Evolutionary conservation across 2,113 vertebrate genomes (phyloP).

Genomic region (Sprattus sprattus): DNA sequence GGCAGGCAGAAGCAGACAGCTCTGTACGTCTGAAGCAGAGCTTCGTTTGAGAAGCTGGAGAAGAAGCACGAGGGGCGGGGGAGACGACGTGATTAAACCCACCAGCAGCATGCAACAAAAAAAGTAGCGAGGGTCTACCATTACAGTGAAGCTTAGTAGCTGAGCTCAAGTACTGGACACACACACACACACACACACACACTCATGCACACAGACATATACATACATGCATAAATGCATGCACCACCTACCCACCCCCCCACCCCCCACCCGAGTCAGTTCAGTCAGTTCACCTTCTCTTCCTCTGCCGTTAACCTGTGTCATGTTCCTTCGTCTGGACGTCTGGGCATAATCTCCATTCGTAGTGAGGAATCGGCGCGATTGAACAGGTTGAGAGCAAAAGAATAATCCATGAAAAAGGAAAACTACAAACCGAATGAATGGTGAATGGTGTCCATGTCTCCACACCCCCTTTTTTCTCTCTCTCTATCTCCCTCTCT

Average conservation of each 20-base stretch:
- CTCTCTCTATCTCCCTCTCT: no score
- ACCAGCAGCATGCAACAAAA: not conserved
- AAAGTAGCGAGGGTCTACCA: not conserved
- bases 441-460: constrained; percentile 43
- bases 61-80: not conserved
- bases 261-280: not conserved
- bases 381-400: not conserved
- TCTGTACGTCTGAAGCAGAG: not conserved
- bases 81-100: not conserved
- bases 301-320: constrained; percentile 20
- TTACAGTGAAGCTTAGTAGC: not conserved
- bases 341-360: not conserved
- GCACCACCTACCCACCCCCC: constrained; percentile 31
- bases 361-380: not conserved
- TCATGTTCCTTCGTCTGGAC: not conserved
- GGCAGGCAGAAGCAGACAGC: not conserved
- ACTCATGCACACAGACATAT: not conserved
- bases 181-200: constrained; percentile 21
- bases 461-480: constrained; percentile 58
- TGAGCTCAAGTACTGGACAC: constrained; percentile 33
- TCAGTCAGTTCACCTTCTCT: constrained; percentile 51
- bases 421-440: constrained; percentile 13
- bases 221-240: constrained; percentile 10
- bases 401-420: constrained; percentile 16
- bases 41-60: not conserved